Base-by-base conservation (phyloP, 1,140 invertebrate species). In the Drosophila oshimai region DNA sequence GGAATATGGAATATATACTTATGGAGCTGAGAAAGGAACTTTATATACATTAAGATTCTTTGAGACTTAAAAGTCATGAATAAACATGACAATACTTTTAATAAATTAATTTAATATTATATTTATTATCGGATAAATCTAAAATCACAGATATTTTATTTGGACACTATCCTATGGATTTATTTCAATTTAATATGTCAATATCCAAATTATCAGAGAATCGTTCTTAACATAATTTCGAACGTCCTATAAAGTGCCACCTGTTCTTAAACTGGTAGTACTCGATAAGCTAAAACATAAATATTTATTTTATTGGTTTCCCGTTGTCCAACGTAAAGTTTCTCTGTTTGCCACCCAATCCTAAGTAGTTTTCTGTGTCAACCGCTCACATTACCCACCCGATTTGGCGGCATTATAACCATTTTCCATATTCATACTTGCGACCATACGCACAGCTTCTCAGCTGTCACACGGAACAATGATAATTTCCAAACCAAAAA, bases 351-450 rank as follows among this genome's bases (percentile, higher is more conserved):
- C 17, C 26, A 20, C 5, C 37, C 36, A 45, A 61, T 58, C 51
- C 49, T 29, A 74, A 86, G 70, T 74, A 79, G 70, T 74, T 86
- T 79, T 83, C 80, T 74, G 41, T 79, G 80, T 72, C 76, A 77
- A 53, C 58, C 34, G 46, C 50, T 53, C 42, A 69, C 51, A 62
- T 62, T 58, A 61, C 18, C 20, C 71, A 15, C 29, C 70, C 58
- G 74, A 53, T 79, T 84, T 84, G 78, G 74, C 53, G 61, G 73
- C 33, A 73, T 42, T 73, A 74, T 64, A 53, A 61, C 64, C 62
- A 36, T 65, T 71, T 72, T 77, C 74, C 46, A 81, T 62, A 77
- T 61, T 49, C 49, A 80, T 58, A 51, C 37, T 28, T 24, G 33
- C 31, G n/a, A n/a, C 67, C 47, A 78, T 65, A 86, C 79, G 79